phyloP scores from a whole-genome alignment of 1,140 invertebrate species.

The Drosophila chauvacae region DNA sequence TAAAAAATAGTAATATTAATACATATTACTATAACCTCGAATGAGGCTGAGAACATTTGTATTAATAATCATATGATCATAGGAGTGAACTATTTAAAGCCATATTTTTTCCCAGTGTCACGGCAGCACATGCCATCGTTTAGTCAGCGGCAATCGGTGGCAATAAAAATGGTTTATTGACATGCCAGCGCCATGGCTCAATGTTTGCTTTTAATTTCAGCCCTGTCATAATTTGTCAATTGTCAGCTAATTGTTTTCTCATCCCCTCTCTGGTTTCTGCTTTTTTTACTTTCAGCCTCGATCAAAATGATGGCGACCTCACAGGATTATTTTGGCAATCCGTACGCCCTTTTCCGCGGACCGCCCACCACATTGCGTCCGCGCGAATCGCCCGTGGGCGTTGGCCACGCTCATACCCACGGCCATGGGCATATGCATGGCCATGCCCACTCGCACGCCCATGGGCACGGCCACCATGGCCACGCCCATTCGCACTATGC shows the following conservation, averaged over 20 bases:
- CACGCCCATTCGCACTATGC: constrained; percentile 62
- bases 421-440: constrained; percentile 33
- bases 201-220: constrained; percentile 63
- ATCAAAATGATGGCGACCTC: constrained; percentile 81
- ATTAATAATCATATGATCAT: not conserved
- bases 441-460: constrained; percentile 50
- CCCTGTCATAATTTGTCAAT: constrained; percentile 54
- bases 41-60: not conserved
- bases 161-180: constrained; percentile 63
- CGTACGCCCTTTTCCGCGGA: constrained; percentile 79
- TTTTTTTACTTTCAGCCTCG: constrained; percentile 31
- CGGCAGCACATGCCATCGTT: constrained; percentile 53
- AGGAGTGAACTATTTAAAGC: not conserved
- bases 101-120: constrained; percentile 3
- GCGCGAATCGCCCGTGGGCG: constrained; percentile 72
- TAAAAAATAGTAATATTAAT: too few relatives aligned
- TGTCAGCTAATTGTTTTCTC: constrained; percentile 54
- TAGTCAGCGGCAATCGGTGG: constrained; percentile 57
- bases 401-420: constrained; percentile 52
- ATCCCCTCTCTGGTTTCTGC: not conserved
- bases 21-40: not conserved
- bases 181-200: constrained; percentile 57
- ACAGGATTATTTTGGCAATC: constrained; percentile 83
- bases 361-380: constrained; percentile 77
- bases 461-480: constrained; percentile 24